Evolutionary conservation across 2,113 vertebrate genomes (phyloP), one percentile per base, ranked within the genome.

Genomic region (Xenus cinereus): DNA sequence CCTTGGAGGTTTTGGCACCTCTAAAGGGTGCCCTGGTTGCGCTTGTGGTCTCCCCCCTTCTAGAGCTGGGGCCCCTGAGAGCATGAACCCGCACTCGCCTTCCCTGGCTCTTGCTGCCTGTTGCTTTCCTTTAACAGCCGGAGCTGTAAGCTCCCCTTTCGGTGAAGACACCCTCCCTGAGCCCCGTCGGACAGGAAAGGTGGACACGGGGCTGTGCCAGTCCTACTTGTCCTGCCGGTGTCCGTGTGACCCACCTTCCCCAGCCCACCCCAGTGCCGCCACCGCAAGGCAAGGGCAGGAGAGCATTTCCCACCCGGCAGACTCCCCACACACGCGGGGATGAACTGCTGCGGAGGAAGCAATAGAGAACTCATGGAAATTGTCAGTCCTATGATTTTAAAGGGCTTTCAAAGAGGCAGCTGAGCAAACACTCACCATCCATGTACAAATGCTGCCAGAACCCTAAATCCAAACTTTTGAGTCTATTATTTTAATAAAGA

Each of bases 371-470:
- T 21, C 68, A 37, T 35, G 56, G 66, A 72, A 95, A 89, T 73
- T 56, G 56, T 33, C 33, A 18, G 43, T 27, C 7, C 16, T 56
- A 8, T 27, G 77, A 72, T 57, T 82, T 89, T 94, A 73, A 78
- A 87, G 33, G 27, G 35, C 27, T 94, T 84, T 75, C 81, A 35
- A 53, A 81, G 54, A 71, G 82, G 90, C 94, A 74, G 76, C 90
- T 86, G 79, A 50, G 68, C 64, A 93, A 93, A 86, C 80, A 77
- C 54, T 84, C 68, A 67, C 60, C 89, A 54, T 39, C 56, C 43
- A 6, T 6, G 9, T 46, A 67, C 68, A 60, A 82, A 35, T 28
- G 62, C 27, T 84, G 63, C 73, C 77, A 74, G 73, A 27, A 79
- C 43, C 12, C n/a, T 60, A 32, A 60, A 82, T n/a, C 48, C 84